Conservation (phyloP, 1,140 invertebrate genomes). For the Acromyrmex heyeri region DNA sequence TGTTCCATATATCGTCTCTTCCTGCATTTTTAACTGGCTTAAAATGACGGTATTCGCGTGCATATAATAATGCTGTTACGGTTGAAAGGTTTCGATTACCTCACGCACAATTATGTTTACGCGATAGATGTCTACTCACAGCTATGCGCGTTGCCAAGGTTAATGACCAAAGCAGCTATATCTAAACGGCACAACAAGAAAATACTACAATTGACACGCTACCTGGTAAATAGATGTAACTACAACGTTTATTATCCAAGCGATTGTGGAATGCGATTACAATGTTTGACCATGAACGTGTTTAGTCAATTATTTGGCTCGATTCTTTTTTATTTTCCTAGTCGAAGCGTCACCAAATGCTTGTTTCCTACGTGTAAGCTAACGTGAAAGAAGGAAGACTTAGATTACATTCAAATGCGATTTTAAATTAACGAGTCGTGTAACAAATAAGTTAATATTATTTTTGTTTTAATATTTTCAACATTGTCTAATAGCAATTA, state of each 20-base stretch:
- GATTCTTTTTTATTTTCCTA: background rate
- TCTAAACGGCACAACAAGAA: background rate
- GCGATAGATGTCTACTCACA: constrained; percentile 1
- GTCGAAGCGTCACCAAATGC: background rate
- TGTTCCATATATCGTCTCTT: background rate
- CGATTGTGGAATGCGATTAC: constrained; percentile 18
- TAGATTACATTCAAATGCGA: background rate
- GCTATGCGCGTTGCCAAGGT: constrained; percentile 11
- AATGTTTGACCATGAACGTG: constrained; percentile 43
- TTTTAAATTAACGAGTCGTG: background rate
- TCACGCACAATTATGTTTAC: constrained; percentile 42
- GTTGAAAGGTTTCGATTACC: constrained; percentile 11
- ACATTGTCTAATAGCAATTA: background rate
- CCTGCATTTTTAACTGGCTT: background rate
- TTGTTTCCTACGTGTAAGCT: background rate
- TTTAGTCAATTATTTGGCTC: constrained; percentile 42
- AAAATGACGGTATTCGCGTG: background rate
- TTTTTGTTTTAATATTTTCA: background rate
- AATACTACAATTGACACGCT: constrained; percentile 9
- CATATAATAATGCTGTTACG: constrained; percentile 11
- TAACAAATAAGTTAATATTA: background rate
- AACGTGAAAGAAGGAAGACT: background rate
- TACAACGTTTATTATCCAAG: constrained; percentile 18
- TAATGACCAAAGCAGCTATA: constrained; percentile 39
- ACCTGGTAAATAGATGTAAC: constrained; percentile 38